Evolutionary conservation across 2,113 vertebrate genomes (phyloP), one percentile per base, ranked within the genome.

Genomic region (Melanerpes formicivorus): DNA sequence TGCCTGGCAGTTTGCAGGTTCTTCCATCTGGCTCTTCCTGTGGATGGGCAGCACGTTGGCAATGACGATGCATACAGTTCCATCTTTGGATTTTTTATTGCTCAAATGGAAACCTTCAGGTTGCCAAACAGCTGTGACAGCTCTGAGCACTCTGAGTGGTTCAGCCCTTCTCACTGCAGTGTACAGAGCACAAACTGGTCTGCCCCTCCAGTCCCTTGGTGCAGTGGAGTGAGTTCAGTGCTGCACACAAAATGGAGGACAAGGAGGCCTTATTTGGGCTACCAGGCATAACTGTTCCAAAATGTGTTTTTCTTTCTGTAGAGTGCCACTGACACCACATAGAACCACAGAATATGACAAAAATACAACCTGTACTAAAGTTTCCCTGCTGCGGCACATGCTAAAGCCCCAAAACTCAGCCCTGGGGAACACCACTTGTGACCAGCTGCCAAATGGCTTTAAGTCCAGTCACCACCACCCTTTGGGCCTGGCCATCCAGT

Each of bases 1-100:
- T 40, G 40, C 40, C 40, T 40, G 40, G 40, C 40, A 11, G 40
- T 40, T 40, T 40, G 40, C 10, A 40, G 40, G 40, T 11, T 40
- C 40, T 40, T 11, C 40, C 40, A 40, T 11, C 40, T 11, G 40
- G 10, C 40, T 40, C 40, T 40, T 40, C 40, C 40, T 40, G 40
- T 40, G 40, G 40, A 40, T 40, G 40, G 40, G 40, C 40, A 40
- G 40, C 40, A 40, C 11, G 10, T 40, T 11, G 40, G 40, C 40
- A 40, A 11, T 40, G 40, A 11, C 3, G 54, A 6, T 0, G 0
- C 7, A 0, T 5, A 11, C 4, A 8, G 67, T 32, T 74, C 21
- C 32, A 37, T 27, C 67, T 62, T 74, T 3, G 7, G 30, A 22
- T 4, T 22, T 25, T 27, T 63, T 40, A 55, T 16, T 42, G 25